Conservation (phyloP, 2,888 invertebrate species). For the Kryphioiulus occultus region DNA sequence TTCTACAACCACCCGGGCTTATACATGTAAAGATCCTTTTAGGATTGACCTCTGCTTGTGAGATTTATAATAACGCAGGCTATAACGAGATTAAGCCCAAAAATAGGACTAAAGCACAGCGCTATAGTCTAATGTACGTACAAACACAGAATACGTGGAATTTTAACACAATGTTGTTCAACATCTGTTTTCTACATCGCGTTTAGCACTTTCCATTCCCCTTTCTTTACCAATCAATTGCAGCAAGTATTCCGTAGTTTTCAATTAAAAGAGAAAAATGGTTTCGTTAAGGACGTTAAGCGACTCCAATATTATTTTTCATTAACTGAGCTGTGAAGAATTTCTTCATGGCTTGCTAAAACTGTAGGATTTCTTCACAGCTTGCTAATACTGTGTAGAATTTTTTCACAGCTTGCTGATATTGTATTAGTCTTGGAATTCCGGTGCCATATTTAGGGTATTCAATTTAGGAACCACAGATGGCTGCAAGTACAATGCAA, state of each 20-base stretch:
- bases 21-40: neutral
- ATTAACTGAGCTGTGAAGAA: too few relatives aligned
- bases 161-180: neutral
- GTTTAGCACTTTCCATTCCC: neutral
- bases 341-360: too few relatives aligned
- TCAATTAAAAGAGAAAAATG: too few relatives aligned
- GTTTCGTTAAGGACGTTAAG: too few relatives aligned
- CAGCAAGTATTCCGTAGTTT: neutral
- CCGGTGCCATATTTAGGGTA: too few relatives aligned
- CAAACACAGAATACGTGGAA: neutral
- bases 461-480: too few relatives aligned
- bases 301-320: too few relatives aligned
- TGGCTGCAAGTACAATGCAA: too few relatives aligned
- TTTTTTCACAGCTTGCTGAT: too few relatives aligned
- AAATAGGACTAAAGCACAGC: neutral
- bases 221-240: neutral
- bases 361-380: too few relatives aligned
- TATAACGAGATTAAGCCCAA: neutral
- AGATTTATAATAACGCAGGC: slow-evolving; percentile 2
- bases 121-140: neutral
- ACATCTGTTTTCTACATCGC: neutral
- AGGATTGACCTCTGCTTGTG: neutral
- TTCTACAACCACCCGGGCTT: neutral
- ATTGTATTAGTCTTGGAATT: too few relatives aligned
- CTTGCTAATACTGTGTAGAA: too few relatives aligned